phyloP scores from a whole-genome alignment of 2,888 invertebrate species.

The Alloplasta piceator region DNA sequence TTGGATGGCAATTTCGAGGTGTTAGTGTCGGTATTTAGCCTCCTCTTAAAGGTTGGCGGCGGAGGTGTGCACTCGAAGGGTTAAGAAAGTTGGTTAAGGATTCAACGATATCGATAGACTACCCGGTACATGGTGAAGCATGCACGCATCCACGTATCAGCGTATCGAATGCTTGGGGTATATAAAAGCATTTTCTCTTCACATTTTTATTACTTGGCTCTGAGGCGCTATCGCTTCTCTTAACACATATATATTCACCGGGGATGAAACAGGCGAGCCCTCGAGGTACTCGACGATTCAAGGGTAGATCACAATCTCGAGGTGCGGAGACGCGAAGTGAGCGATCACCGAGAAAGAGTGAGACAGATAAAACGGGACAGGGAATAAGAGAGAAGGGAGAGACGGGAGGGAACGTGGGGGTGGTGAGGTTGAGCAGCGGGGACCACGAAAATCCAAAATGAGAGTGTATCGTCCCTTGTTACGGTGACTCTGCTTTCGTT shows the following conservation, averaged over 20 bases:
- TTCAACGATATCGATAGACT: too few species aligned
- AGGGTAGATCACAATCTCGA: constrained; percentile 81
- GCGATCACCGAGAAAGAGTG: constrained; percentile 68
- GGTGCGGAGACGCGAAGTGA: constrained; percentile 75
- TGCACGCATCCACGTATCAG: too few species aligned
- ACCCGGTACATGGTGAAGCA: too few species aligned
- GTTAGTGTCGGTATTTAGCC: too few species aligned
- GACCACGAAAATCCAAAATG: constrained; percentile 37
- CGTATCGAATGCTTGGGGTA: too few species aligned
- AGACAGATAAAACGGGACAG: not conserved
- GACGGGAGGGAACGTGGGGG: constrained; percentile 32
- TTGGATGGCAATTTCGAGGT: too few species aligned
- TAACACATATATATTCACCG: constrained; percentile 11
- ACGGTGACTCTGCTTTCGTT: constrained; percentile 48
- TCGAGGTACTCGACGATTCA: constrained; percentile 70
- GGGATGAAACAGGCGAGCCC: constrained; percentile 21
- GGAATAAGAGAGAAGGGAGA: not conserved
- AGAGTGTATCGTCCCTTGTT: constrained; percentile 53
- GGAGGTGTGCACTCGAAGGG: too few species aligned
- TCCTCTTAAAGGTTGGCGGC: too few species aligned
- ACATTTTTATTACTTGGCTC: too few species aligned
- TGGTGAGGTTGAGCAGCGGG: constrained; percentile 27
- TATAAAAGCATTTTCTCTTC: too few species aligned
- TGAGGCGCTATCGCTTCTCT: too few species aligned
- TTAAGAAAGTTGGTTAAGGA: too few species aligned